Percentiles rank a stretch among this genome's conserved stretches.
These are phyloP conservation scores for Pimpla rufipes DNA, from an alignment of 2,888 invertebrate genomes.

Conservation along the genomic window DNA sequence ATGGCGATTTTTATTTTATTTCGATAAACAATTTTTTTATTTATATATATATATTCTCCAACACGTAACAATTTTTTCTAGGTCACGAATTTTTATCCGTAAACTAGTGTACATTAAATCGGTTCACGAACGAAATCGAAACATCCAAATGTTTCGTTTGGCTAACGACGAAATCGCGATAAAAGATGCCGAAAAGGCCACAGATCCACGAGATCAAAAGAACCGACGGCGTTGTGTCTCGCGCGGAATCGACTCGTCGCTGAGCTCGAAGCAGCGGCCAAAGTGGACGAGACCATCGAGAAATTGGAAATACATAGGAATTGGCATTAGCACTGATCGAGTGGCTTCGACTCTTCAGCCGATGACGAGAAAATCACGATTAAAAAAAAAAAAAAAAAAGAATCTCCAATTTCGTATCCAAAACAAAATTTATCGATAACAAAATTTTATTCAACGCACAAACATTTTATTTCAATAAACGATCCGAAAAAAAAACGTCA, in stretches of 20 bases:
- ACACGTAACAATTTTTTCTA: background rate
- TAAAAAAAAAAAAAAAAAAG: background rate
- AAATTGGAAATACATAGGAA: slow-evolving; percentile 61
- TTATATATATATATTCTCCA: too few species aligned
- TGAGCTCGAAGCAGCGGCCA: slow-evolving; percentile 49
- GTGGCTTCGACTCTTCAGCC: slow-evolving; percentile 36
- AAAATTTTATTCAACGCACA: too few species aligned
- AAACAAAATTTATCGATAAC: too few species aligned
- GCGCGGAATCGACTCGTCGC: background rate
- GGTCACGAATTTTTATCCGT: too few species aligned
- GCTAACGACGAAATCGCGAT: background rate
- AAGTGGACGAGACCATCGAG: slow-evolving; percentile 58
- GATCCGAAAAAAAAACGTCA: too few species aligned
- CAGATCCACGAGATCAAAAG: slow-evolving; percentile 54
- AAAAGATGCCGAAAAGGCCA: background rate
- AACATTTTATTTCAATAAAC: too few species aligned
- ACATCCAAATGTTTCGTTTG: background rate
- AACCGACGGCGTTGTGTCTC: slow-evolving; percentile 42
- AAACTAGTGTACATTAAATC: too few species aligned
- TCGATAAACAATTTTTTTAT: too few species aligned
- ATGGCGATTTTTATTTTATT: too few species aligned
- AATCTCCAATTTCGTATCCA: too few species aligned
- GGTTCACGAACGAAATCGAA: background rate
- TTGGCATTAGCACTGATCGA: slow-evolving; percentile 61
- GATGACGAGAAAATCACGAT: slow-evolving; percentile 32